Percentiles rank a stretch among this genome's conserved stretches.
phyloP scores from a whole-genome alignment of 2,797 vertebrate genomes.

The Betta splendens region DNA sequence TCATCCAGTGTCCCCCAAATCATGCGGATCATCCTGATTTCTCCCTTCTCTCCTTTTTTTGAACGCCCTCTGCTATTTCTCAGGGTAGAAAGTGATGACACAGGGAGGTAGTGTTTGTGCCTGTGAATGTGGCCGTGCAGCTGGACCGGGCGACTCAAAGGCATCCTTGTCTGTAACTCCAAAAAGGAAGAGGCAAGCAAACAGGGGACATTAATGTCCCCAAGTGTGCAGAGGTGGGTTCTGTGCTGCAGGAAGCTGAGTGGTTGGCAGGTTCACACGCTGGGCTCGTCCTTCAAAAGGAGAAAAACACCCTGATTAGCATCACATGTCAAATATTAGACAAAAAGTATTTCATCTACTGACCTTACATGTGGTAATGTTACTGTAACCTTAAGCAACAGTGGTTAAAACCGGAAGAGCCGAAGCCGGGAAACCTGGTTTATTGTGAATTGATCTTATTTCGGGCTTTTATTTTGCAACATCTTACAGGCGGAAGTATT shows the following conservation, averaged over 20 bases:
- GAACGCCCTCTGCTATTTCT: constrained; percentile 61
- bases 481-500: constrained; percentile 12
- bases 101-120: constrained; percentile 80
- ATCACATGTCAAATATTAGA: constrained; percentile 20
- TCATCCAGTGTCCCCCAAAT: constrained; percentile 19
- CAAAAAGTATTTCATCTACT: constrained; percentile 5
- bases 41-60: constrained; percentile 42
- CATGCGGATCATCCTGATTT: constrained; percentile 49
- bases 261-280: constrained; percentile 67
- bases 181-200: constrained; percentile 74
- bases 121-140: constrained; percentile 79
- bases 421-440: no score
- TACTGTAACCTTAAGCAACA: constrained; percentile 63
- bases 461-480: constrained; percentile 22
- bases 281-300: no score
- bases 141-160: constrained; percentile 81
- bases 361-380: constrained; percentile 54
- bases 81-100: constrained; percentile 63
- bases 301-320: neutral
- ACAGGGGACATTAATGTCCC: constrained; percentile 79
- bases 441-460: no score
- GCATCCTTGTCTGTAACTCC: constrained; percentile 79
- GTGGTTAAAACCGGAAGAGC: constrained; percentile 65
- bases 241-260: constrained; percentile 76
- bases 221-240: constrained; percentile 74